phyloP scores from a whole-genome alignment of 2,113 vertebrate species.

The Casuarius casuarius region DNA sequence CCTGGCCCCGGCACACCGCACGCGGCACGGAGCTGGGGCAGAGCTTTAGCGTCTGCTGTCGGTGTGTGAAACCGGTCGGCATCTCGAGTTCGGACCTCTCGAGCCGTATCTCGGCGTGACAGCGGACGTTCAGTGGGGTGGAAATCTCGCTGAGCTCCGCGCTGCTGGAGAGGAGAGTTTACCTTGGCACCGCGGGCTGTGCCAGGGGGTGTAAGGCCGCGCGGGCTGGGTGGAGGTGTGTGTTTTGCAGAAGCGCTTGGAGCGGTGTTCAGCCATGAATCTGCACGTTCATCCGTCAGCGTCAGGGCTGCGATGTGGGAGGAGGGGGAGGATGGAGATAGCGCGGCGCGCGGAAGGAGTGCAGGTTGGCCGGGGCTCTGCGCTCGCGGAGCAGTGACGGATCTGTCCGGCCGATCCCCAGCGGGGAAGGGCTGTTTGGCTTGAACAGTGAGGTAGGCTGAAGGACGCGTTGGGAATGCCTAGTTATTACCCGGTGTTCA shows the following conservation, averaged over 20 bases:
- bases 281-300: neutral
- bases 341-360: accelerated
- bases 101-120: accelerated
- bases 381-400: neutral
- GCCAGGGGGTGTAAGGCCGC: neutral
- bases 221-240: neutral
- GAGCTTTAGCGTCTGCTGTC: neutral
- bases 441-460: neutral
- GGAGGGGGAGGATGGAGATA: neutral
- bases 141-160: neutral
- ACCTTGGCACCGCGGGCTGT: neutral
- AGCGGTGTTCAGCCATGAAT: neutral
- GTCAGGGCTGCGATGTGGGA: neutral
- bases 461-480: neutral
- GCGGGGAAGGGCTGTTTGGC: neutral
- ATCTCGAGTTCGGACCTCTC: accelerated
- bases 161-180: neutral
- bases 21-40: neutral
- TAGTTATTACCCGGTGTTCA: neutral
- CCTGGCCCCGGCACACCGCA: neutral
- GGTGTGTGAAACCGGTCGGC: neutral
- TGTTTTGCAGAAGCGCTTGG: neutral
- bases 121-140: neutral
- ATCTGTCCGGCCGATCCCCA: neutral
- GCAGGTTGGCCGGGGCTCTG: neutral